A percentile compares a stretch with the other conserved stretches of the same genome.
These are phyloP conservation scores for Phenacoccus solenopsis DNA, from an alignment of 1,140 invertebrate genomes.

Conservation along the genomic window DNA sequence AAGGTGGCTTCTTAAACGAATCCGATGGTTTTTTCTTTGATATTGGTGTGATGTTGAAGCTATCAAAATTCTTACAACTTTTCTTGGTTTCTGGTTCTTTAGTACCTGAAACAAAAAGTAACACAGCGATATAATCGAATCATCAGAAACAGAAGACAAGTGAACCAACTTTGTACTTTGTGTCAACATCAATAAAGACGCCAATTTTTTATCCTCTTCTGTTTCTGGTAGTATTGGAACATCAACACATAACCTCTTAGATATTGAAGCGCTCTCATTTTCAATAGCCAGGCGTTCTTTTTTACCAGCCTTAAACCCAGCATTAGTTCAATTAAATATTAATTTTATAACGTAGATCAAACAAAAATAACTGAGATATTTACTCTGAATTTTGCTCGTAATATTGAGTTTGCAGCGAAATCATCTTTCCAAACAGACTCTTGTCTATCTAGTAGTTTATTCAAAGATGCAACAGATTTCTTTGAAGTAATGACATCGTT, in stretches of 20 bases:
- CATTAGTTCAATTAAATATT: conserved; percentile 17
- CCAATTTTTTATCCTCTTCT: conserved; percentile 64
- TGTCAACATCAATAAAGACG: conserved; percentile 46
- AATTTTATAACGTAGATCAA: conserved; percentile 19
- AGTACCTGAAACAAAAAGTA: neutral
- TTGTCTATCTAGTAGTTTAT: conserved; percentile 61
- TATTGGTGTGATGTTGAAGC: neutral
- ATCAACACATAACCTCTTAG: conserved; percentile 62
- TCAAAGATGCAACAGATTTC: conserved; percentile 52
- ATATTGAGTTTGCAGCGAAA: conserved; percentile 70
- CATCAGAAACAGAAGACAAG: no score
- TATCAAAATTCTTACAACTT: neutral
- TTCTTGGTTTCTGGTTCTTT: neutral
- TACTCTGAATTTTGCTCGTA: conserved; percentile 75
- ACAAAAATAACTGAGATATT: conserved; percentile 28
- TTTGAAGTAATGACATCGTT: conserved; percentile 63
- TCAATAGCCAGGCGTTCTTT: conserved; percentile 56
- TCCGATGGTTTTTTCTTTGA: neutral
- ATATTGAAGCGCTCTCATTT: conserved; percentile 52
- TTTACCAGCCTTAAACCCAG: conserved; percentile 48
- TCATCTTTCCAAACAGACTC: conserved; percentile 74
- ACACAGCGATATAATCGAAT: no score
- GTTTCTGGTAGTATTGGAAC: conserved; percentile 64
- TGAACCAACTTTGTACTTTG: no score
- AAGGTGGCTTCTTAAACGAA: neutral